These are phyloP conservation scores for Limnephilus marmoratus DNA, from an alignment of 2,888 invertebrate genomes.

Conservation along the genomic window DNA sequence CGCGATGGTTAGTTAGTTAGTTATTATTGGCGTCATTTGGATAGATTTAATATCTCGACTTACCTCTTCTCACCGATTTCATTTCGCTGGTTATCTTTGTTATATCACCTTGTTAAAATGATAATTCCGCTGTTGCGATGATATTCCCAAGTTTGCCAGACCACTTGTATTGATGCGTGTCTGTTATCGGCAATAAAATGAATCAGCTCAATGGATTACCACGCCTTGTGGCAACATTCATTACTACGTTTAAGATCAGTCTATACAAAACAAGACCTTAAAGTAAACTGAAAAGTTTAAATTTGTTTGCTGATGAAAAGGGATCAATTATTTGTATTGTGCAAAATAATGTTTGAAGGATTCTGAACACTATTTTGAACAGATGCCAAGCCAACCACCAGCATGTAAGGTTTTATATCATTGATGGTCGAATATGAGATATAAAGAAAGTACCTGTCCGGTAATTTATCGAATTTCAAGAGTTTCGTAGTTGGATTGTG, in stretches of 20 bases:
- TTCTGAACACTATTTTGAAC: neutral
- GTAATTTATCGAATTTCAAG: neutral
- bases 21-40: neutral
- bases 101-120: neutral
- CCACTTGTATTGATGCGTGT: conserved; percentile 47
- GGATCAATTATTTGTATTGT: neutral
- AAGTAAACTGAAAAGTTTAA: neutral
- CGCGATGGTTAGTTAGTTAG: too few species aligned
- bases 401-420: neutral
- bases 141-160: conserved; percentile 12
- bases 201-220: conserved; percentile 51
- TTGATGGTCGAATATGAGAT: neutral
- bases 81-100: neutral
- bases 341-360: neutral
- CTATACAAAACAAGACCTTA: neutral
- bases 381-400: neutral
- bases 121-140: neutral
- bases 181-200: conserved; percentile 56
- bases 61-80: neutral
- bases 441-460: neutral
- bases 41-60: neutral
- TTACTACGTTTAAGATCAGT: conserved; percentile 47
- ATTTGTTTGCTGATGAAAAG: neutral
- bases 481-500: neutral
- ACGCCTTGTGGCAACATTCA: conserved; percentile 56